Evolutionary conservation across 2,888 invertebrate genomes (phyloP), one percentile per base, ranked within the genome.

Genomic region (Cheilosia scutellata): DNA sequence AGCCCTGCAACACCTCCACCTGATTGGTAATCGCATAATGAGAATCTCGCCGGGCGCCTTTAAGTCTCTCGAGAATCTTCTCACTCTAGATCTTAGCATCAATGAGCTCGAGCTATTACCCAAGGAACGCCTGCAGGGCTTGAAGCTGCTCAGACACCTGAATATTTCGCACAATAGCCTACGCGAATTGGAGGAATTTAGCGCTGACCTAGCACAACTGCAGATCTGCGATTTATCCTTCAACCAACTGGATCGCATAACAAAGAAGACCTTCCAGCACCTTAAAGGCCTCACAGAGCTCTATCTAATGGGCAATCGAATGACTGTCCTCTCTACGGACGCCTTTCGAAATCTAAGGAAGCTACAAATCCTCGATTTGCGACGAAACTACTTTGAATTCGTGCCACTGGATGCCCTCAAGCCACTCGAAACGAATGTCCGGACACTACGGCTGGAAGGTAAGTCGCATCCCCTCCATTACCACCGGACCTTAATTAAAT

Each of bases 1-100:
- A 25, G 94, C 95, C 0, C 93, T 97, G 42, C 94, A 96, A 90
- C 96, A 95, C 89, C 93, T 97, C 74, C 95, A 95, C 90, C 92
- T 97, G 88, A 94, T 95, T 47, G 94, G 94, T 88, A 97, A 97
- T 92, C 93, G 95, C 80, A 96, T 97, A 87, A 95, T 95, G 16
- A 93, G 96, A 84, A 94, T 98, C 82, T 96, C 97, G 2, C 97
- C 97, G 0, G 96, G 97, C 49, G 97, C 97, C 66, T 97, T 98
- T 91, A 95, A 95, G 65, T 95, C 95, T 88, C 93, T 97, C 37
- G 95, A 95, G 55, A 95, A 95, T 91, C 93, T 98, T 86, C 93
- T 96, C 74, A 95, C 95, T 11, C 93, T 98, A 74, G 97, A 97
- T 92, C 93, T 98, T 87, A 96, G 96, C 88, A 94, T 95, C 89